Conservation (phyloP, 2,888 invertebrate species). For the Lasioglossum vierecki region DNA sequence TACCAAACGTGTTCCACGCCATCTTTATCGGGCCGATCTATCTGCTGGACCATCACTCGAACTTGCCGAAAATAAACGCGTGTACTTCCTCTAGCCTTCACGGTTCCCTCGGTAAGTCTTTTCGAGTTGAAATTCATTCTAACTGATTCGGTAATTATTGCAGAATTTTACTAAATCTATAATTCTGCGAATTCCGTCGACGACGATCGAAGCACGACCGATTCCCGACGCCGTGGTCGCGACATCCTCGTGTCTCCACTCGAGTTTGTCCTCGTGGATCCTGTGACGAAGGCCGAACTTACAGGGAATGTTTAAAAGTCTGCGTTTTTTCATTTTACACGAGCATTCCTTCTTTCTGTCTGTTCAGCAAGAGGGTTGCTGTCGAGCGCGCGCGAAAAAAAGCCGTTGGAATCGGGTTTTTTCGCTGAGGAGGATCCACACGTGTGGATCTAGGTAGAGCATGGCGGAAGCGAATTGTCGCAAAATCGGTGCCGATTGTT, state of each 20-base stretch:
- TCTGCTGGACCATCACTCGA: conserved; percentile 45
- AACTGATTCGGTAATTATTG: not conserved
- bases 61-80: conserved; percentile 49
- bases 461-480: not conserved
- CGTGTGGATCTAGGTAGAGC: not conserved
- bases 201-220: no score
- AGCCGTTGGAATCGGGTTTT: not conserved
- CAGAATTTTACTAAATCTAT: not conserved
- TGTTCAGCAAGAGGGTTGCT: not conserved
- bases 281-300: not conserved
- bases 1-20: conserved; percentile 53
- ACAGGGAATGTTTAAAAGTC: not conserved
- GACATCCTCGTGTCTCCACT: not conserved
- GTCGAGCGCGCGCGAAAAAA: not conserved
- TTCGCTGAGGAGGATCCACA: not conserved
- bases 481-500: conserved; percentile 16
- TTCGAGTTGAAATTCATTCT: not conserved
- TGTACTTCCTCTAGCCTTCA: not conserved
- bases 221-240: not conserved
- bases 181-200: no score
- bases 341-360: not conserved
- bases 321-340: not conserved
- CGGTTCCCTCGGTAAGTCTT: not conserved
- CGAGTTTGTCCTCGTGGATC: not conserved
- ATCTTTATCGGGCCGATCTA: conserved; percentile 59